Percentiles rank a stretch among this genome's conserved stretches.
Evolutionary conservation across 92 coral and sea anemone species (phyloP).

Genomic region (Zoanthus sansibaricus): DNA sequence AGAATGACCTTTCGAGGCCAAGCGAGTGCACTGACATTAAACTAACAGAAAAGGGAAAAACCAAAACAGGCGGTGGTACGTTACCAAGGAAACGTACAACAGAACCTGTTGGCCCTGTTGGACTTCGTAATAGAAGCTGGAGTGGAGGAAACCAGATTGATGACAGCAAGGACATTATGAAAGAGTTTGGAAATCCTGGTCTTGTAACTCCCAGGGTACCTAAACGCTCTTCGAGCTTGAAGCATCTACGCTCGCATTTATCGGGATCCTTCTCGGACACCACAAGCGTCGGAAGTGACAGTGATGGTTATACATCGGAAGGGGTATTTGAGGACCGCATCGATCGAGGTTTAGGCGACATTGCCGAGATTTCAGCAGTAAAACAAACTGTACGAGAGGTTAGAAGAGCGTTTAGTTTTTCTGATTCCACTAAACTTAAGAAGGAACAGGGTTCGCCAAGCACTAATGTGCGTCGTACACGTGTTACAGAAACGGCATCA

Average conservation of each 20-base stretch:
- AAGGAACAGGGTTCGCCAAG: conserved; percentile 31
- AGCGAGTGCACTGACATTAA: background rate
- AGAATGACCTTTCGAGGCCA: background rate
- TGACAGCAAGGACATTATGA: background rate
- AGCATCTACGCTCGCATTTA: conserved; percentile 26
- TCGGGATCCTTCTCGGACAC: conserved; percentile 25
- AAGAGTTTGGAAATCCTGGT: conserved; percentile 28
- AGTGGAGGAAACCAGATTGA: conserved; percentile 23
- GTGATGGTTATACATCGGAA: conserved; percentile 33
- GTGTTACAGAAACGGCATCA: conserved; percentile 31
- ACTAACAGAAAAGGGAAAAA: background rate
- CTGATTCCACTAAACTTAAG: conserved; percentile 44
- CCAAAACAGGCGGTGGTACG: conserved; percentile 6
- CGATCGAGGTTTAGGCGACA: conserved; percentile 50
- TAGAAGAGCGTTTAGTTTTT: conserved; percentile 71
- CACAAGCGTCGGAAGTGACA: conserved; percentile 36
- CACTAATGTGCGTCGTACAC: conserved; percentile 33
- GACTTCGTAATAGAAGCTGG: conserved; percentile 43
- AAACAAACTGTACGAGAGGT: conserved; percentile 85
- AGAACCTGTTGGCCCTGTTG: conserved; percentile 32
- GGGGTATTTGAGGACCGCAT: conserved; percentile 24
- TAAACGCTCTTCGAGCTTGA: conserved; percentile 46
- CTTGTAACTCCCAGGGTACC: conserved; percentile 38
- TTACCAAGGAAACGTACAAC: conserved; percentile 30
- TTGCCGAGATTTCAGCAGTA: conserved; percentile 82